Evolutionary conservation across 1,140 invertebrate species (phyloP), one percentile per base, ranked within the genome.

Genomic region (Catajapyx aquilonaris): DNA sequence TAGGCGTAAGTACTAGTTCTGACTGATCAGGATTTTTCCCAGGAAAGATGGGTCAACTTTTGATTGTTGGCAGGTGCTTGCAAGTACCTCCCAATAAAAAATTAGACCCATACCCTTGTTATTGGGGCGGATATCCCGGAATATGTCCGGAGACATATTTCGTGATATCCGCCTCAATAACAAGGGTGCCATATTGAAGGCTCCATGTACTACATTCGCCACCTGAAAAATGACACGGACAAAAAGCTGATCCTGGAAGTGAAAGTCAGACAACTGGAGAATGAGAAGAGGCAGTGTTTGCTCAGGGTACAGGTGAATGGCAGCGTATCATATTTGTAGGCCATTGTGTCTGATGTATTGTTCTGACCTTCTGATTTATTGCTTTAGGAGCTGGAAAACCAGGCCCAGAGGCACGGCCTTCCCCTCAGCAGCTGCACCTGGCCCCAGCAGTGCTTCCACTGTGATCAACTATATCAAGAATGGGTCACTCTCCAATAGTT

Each of bases 161-260:
- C n/a, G n/a, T n/a, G n/a, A n/a, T n/a, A n/a, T n/a, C n/a, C n/a
- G 85, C 11, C 64, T 83, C 31, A 83, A 81, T 13, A 88, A 90
- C 55, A 90, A 90, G 56, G 93, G 93, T n/a, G 91, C 88, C 1
- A 97, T 97, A 43, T 64, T 97, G 1, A 95, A 95, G 57, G 90
- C 87, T 0, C 86, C 1, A 91, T 95, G 9, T 90, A 96, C 51
- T 97, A 95, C 52, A 91, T 96, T 43, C 80, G 85, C 51, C 71
- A 79, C 39, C 56, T 97, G 11, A 78, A 87, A 50, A 75, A 76
- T 44, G 88, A 96, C 50, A 66, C 84, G 5, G 73, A 79, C 20
- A 68, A 78, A 42, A 62, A 87, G 44, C 74, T 78, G 44, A 73
- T 79, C 44, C 67, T 73, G 39, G 84, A 90, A 49, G 64, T 70